Evolutionary conservation across 2,113 vertebrate genomes (phyloP).

Genomic region (Thinocorus orbignyianus): DNA sequence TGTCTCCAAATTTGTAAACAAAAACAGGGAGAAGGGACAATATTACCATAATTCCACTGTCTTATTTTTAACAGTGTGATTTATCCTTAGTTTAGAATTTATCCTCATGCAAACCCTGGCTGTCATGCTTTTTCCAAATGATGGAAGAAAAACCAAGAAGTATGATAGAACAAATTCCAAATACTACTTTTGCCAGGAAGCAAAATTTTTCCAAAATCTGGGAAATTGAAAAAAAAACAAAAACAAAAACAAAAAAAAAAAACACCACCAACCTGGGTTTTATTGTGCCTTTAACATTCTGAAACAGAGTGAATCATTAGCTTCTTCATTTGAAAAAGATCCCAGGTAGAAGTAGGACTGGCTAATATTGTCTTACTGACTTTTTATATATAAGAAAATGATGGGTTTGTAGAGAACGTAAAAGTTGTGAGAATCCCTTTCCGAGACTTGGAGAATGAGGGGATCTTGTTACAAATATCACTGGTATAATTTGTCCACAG

Average conservation of each 20-base stretch:
- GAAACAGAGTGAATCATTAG: not conserved
- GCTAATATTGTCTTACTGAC: not conserved
- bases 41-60: not conserved
- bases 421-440: not conserved
- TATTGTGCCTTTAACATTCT: not conserved
- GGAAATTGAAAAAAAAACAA: not conserved
- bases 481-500: not conserved
- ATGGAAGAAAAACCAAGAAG: not conserved
- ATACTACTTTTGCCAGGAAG: not conserved
- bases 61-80: not conserved
- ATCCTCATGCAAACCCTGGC: not conserved
- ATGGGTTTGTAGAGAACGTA: not conserved
- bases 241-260: not conserved
- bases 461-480: not conserved
- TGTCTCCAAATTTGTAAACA: not conserved
- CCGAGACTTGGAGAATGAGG: not conserved
- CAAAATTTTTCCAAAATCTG: not conserved
- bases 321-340: not conserved
- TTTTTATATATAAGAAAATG: not conserved
- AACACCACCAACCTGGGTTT: accelerated
- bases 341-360: not conserved
- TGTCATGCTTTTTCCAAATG: not conserved
- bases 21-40: not conserved
- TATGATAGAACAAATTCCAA: not conserved
- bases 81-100: not conserved